These are phyloP conservation scores for Allophyes oxyacanthae DNA, from an alignment of 2,888 invertebrate species.

Conservation along the genomic window DNA sequence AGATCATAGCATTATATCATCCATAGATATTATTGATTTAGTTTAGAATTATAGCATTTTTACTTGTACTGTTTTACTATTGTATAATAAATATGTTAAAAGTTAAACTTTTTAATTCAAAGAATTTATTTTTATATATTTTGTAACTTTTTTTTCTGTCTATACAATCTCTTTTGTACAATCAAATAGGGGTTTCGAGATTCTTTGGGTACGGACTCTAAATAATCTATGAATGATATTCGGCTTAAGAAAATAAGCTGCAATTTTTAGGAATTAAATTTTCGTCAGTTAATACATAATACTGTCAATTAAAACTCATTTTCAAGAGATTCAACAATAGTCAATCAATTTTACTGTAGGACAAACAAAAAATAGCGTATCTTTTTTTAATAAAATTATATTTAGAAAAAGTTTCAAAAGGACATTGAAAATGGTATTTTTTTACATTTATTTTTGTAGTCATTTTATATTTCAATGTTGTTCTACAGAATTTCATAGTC, in stretches of 20 bases:
- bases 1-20: constrained; percentile 25
- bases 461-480: constrained; percentile 1
- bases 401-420: too few species aligned
- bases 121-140: too few species aligned
- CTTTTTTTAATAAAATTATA: background rate
- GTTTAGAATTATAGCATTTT: too few species aligned
- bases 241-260: constrained; percentile 17
- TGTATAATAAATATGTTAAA: too few species aligned
- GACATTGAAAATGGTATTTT: background rate
- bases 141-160: too few species aligned
- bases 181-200: too few species aligned
- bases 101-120: too few species aligned
- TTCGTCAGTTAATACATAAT: constrained; percentile 37
- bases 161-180: too few species aligned
- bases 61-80: too few species aligned
- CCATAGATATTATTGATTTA: constrained; percentile 23
- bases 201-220: background rate
- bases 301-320: constrained; percentile 31
- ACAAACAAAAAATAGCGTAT: constrained; percentile 14
- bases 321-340: constrained; percentile 46
- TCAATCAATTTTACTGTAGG: constrained; percentile 31
- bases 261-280: constrained; percentile 13
- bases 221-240: constrained; percentile 23
- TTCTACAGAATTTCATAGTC: background rate
- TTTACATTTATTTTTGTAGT: constrained; percentile 1